Evolutionary conservation across 2,113 vertebrate genomes (phyloP).

Genomic region (Murina feae): DNA sequence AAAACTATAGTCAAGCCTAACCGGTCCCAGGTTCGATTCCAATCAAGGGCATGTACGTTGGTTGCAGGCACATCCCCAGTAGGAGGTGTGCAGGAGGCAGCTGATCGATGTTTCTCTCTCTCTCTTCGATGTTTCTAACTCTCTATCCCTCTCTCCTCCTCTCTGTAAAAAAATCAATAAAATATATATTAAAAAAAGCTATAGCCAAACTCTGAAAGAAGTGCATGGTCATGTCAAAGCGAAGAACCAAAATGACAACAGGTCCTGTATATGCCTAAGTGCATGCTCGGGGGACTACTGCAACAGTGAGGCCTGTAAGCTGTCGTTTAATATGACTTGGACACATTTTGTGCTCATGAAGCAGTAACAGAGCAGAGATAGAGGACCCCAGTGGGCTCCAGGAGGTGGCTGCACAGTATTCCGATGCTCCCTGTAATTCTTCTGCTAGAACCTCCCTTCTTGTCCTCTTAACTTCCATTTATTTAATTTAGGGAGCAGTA

Average conservation of each 20-base stretch:
- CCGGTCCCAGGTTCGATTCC: too few relatives aligned
- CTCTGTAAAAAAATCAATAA: too few relatives aligned
- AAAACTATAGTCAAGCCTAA: too few relatives aligned
- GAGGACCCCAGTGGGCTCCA: background rate
- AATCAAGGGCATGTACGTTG: too few relatives aligned
- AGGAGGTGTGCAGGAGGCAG: too few relatives aligned
- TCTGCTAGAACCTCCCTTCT: background rate
- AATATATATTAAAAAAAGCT: too few relatives aligned
- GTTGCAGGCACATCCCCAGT: too few relatives aligned
- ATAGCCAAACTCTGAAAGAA: background rate
- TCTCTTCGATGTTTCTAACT: too few relatives aligned
- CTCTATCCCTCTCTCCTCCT: too few relatives aligned
- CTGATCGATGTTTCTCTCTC: too few relatives aligned
- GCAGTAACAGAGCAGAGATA: background rate
- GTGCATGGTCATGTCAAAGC: background rate
- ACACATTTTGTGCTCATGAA: background rate
- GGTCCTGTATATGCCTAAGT: background rate
- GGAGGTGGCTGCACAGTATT: background rate
- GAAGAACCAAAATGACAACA: background rate
- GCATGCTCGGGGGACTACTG: background rate
- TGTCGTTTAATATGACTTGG: background rate
- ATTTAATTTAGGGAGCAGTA: background rate
- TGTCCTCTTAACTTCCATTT: background rate
- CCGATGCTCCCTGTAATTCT: background rate
- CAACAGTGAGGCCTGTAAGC: background rate